Conservation (phyloP, 2,113 vertebrate genomes). For the Otus sunia region DNA sequence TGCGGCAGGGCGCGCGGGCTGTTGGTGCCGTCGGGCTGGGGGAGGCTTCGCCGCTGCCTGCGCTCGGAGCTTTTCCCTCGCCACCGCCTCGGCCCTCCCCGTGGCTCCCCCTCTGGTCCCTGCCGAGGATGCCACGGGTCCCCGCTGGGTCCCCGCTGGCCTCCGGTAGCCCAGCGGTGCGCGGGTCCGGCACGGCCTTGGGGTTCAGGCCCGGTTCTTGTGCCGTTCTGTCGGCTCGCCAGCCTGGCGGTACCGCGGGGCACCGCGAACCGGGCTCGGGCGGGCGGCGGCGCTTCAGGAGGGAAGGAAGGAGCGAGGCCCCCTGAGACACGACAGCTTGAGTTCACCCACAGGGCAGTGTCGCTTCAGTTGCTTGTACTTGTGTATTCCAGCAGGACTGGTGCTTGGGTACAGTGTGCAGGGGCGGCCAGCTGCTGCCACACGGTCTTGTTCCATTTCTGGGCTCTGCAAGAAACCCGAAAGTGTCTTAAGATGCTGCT, state of each 20-base stretch:
- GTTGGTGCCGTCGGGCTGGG: background rate
- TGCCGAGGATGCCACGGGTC: no score
- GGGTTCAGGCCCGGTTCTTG: no score
- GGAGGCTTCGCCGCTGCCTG: no score
- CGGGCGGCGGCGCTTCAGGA: no score
- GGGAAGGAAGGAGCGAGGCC: background rate
- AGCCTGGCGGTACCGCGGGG: background rate
- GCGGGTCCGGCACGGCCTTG: background rate
- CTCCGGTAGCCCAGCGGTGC: background rate
- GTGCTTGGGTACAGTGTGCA: accelerated
- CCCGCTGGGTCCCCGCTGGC: background rate
- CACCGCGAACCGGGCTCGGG: accelerated
- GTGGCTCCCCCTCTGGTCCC: no score
- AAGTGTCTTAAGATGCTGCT: background rate
- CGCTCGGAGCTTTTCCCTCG: background rate
- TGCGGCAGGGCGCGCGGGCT: background rate
- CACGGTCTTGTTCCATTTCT: background rate
- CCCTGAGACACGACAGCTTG: accelerated
- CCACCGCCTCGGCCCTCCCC: no score
- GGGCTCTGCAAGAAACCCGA: background rate
- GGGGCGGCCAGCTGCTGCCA: background rate
- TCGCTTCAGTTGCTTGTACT: accelerated
- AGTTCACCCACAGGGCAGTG: accelerated
- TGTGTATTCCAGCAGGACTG: background rate
- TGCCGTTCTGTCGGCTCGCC: no score